Conservation (phyloP, 2,113 vertebrate genomes). For the Lycaon pictus region DNA sequence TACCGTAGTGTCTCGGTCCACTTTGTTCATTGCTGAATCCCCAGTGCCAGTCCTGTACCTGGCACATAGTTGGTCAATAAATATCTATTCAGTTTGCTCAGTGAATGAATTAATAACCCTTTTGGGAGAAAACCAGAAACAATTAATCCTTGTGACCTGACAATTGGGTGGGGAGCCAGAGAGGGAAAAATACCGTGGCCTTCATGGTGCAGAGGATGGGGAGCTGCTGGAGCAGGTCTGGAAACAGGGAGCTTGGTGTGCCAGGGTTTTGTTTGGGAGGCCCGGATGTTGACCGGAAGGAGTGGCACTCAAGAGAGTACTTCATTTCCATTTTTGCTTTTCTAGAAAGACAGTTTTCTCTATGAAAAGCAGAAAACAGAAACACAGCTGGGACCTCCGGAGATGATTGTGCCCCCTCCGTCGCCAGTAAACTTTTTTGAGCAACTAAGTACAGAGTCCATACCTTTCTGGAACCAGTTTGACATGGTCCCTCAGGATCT, state of each 20-base stretch:
- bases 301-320: not conserved
- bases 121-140: not conserved
- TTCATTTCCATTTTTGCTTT: constrained; percentile 4
- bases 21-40: constrained; percentile 5
- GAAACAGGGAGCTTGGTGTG: not conserved
- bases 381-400: not conserved
- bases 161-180: not conserved
- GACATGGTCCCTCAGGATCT: constrained; percentile 28
- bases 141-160: not conserved
- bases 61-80: not conserved
- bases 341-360: constrained; percentile 60
- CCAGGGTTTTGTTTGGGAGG: not conserved
- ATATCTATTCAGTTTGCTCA: not conserved
- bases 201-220: not conserved
- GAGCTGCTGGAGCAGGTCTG: not conserved
- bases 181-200: not conserved
- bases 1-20: not conserved
- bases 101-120: not conserved
- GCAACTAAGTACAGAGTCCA: not conserved
- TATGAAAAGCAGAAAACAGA: not conserved
- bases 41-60: not conserved
- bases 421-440: not conserved
- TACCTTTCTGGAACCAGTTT: not conserved
- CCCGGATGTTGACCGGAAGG: not conserved
- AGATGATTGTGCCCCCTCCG: not conserved